Base-by-base conservation (phyloP, 1,140 invertebrate species). In the Zaprionus nigranus region DNA sequence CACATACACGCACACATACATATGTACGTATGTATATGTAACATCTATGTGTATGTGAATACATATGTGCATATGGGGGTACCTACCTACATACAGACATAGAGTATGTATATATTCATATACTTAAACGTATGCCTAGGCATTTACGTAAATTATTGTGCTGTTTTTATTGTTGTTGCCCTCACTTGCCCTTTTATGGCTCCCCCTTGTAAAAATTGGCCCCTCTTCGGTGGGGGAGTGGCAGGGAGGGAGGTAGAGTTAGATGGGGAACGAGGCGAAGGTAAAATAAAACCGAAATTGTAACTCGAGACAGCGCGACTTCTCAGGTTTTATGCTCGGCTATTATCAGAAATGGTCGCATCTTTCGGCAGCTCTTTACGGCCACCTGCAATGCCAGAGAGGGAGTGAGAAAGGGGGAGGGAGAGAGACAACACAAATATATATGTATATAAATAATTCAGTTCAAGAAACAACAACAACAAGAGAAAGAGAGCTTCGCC, bases 61-160 rank as follows among this genome's bases (percentile, higher is more conserved):
- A 53, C 49, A 26, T 5, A 22, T 15, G n/a, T 46, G 30, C 26
- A 17, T 2, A 30, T 30, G 28, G 26, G 26, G 28, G 28, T 30
- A 30, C 28, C 28, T 30, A 30, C 7, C 7, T 30, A 61, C 7
- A 22, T 30, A 28, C 12, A 67, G 28, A 36, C 46, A 17, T 38
- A n/a, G n/a, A n/a, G n/a, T n/a, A n/a, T n/a, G n/a, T n/a, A 43
- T 30, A 26, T 71, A 60, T 67, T 43, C 58, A 64, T 74, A 61
- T 68, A 38, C 38, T 43, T 74, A 65, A 49, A 77, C 77, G 66
- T 80, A 74, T 86, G 76, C 76, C 72, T 82, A 76, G 82, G 73
- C 84, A 87, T 87, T 87, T 88, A 69, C 73, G 59, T 78, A 87
- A 80, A 88, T 83, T 88, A 88, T 81, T 75, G 69, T 67, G 64